Percentiles rank a stretch among this genome's conserved stretches.
Conservation (phyloP, 2,797 vertebrate species). For the Apogon talboti region DNA sequence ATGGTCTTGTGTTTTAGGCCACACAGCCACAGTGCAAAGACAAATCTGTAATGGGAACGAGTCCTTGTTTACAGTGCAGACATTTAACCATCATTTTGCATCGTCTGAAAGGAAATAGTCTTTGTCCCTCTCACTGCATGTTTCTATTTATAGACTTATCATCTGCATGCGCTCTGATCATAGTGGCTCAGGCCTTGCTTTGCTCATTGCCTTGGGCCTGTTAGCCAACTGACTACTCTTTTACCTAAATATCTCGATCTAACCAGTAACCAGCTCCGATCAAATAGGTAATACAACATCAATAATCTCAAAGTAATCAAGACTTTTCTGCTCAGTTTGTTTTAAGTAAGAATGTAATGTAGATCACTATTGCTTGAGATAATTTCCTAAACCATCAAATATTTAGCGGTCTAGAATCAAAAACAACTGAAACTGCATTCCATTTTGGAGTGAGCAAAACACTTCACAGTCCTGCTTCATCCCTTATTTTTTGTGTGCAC, state of each 20-base stretch:
- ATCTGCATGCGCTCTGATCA: slow-evolving; percentile 77
- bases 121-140: slow-evolving; percentile 59
- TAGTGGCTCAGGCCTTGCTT: slow-evolving; percentile 66
- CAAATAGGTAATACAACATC: neutral
- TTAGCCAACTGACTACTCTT: slow-evolving; percentile 61
- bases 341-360: neutral
- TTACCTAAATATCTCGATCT: slow-evolving; percentile 25
- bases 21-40: neutral
- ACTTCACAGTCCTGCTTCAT: slow-evolving; percentile 19
- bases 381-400: slow-evolving; percentile 3
- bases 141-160: slow-evolving; percentile 81
- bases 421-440: slow-evolving; percentile 19
- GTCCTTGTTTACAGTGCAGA: slow-evolving; percentile 20
- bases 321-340: neutral
- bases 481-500: slow-evolving; percentile 20
- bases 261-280: slow-evolving; percentile 20
- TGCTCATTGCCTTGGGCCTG: slow-evolving; percentile 58
- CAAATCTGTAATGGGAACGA: neutral
- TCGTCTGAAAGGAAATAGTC: slow-evolving; percentile 68
- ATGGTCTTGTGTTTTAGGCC: slow-evolving; percentile 12
- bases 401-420: neutral
- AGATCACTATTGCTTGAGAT: neutral
- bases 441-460: neutral
- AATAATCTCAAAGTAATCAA: neutral
- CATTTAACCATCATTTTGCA: slow-evolving; percentile 46